Evolutionary conservation across 64 coral and sea anemone genomes (phyloP).

Genomic region (Actinia equina): DNA sequence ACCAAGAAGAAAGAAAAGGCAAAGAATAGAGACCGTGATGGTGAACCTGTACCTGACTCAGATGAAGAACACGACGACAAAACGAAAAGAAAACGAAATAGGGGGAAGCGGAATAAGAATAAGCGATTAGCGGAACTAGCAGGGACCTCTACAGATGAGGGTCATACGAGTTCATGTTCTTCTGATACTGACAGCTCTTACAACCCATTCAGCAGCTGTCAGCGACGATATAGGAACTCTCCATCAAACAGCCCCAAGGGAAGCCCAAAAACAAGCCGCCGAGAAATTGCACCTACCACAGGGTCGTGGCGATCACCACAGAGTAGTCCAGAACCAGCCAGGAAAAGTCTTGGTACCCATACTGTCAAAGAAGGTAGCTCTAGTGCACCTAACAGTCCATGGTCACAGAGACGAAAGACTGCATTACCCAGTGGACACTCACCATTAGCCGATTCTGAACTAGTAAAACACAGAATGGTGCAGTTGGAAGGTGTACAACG

Average conservation of each 20-base stretch:
- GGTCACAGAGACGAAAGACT: conserved; percentile 89
- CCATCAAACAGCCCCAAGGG: conserved; percentile 28
- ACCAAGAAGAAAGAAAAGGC: conserved; percentile 68
- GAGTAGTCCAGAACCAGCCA: conserved; percentile 76
- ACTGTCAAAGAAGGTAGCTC: conserved; percentile 56
- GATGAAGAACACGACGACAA: conserved; percentile 87
- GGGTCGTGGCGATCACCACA: conserved; percentile 50
- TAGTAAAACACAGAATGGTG: conserved; percentile 74
- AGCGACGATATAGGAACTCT: conserved; percentile 49
- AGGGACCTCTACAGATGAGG: conserved; percentile 67
- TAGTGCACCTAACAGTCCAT: conserved; percentile 91
- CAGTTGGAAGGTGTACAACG: conserved; percentile 86
- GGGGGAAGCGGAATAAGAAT: conserved; percentile 70
- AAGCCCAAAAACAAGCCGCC: not conserved
- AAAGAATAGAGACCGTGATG: conserved; percentile 58
- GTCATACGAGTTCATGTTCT: conserved; percentile 80
- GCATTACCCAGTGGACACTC: conserved; percentile 50
- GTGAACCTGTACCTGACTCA: conserved; percentile 68
- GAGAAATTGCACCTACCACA: not conserved
- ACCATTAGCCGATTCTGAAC: conserved; percentile 66
- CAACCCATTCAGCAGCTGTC: conserved; percentile 84
- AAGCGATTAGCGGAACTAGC: conserved; percentile 75
- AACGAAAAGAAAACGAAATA: conserved; percentile 77
- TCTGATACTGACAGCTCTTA: conserved; percentile 92
- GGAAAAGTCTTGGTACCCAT: conserved; percentile 30